Conservation (phyloP, 2,888 invertebrate genomes). For the Neelides folsomi region DNA sequence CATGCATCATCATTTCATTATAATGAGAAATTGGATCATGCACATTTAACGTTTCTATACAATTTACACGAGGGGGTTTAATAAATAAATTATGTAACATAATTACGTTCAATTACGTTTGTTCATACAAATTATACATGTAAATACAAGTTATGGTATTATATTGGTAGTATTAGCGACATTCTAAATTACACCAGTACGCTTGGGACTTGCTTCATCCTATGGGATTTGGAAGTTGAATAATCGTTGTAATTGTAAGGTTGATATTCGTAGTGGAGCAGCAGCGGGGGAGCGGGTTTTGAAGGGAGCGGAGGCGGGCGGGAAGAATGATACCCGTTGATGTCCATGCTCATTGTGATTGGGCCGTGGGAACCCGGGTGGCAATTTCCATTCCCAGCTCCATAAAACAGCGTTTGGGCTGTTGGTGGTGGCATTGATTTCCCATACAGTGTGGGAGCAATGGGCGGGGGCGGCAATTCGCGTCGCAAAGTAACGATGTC, state of each 20-base stretch:
- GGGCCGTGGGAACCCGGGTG: slow-evolving; percentile 14
- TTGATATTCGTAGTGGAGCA: slow-evolving; percentile 22
- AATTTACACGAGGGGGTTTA: too few species aligned
- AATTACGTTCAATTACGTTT: too few species aligned
- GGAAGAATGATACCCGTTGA: slow-evolving; percentile 10
- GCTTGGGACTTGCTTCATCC: slow-evolving; percentile 28
- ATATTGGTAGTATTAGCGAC: too few species aligned
- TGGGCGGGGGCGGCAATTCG: neutral
- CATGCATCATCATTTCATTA: too few species aligned
- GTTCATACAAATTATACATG: too few species aligned
- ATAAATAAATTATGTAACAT: too few species aligned
- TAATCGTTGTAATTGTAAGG: slow-evolving; percentile 16
- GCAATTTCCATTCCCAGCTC: slow-evolving; percentile 9
- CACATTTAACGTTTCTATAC: too few species aligned
- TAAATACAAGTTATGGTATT: too few species aligned
- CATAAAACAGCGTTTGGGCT: slow-evolving; percentile 13
- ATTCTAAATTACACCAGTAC: slow-evolving; percentile 18
- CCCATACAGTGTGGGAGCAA: slow-evolving; percentile 8
- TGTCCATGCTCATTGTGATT: slow-evolving; percentile 22
- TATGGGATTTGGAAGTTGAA: slow-evolving; percentile 6
- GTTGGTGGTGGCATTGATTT: slow-evolving; percentile 17
- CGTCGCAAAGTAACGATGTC: neutral
- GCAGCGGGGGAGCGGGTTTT: slow-evolving; percentile 17
- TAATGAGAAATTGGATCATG: too few species aligned
- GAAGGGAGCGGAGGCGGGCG: slow-evolving; percentile 8